Evolutionary conservation across 2,797 vertebrate genomes (phyloP).

Genomic region (Enteromius afrohamiltoni): DNA sequence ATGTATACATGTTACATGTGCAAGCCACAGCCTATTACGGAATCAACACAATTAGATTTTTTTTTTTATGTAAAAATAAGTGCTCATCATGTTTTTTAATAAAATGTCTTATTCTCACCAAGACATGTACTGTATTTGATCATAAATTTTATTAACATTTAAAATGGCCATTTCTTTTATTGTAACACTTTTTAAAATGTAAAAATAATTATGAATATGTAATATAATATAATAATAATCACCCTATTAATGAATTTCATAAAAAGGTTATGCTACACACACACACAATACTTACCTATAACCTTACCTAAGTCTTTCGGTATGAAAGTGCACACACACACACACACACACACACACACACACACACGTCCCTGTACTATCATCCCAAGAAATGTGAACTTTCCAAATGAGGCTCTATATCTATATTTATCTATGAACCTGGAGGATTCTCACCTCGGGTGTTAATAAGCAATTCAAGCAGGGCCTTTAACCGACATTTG

Average conservation of each 20-base stretch:
- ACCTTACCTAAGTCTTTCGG: neutral
- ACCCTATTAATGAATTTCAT: too few species aligned
- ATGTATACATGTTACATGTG: neutral
- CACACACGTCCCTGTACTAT: neutral
- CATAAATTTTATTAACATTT: neutral
- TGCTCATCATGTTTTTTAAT: neutral
- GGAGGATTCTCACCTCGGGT: slow-evolving; percentile 33
- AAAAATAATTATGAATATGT: too few species aligned
- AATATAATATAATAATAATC: too few species aligned
- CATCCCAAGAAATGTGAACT: neutral
- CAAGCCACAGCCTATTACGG: too few species aligned
- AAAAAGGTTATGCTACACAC: too few species aligned
- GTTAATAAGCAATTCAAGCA: slow-evolving; percentile 32
- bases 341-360: neutral
- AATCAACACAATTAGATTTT: neutral
- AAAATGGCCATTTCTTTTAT: neutral
- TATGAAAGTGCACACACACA: neutral
- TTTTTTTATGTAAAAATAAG: neutral
- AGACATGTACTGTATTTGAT: neutral
- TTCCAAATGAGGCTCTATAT: slow-evolving; percentile 1
- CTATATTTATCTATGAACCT: slow-evolving; percentile 42
- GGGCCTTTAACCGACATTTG: slow-evolving; percentile 4
- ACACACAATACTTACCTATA: neutral
- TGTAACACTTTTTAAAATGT: neutral
- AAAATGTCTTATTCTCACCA: neutral